Percentiles rank a stretch among this genome's conserved stretches.
phyloP scores from a whole-genome alignment of 2,113 vertebrate species.

The Chionodraco myersi region DNA sequence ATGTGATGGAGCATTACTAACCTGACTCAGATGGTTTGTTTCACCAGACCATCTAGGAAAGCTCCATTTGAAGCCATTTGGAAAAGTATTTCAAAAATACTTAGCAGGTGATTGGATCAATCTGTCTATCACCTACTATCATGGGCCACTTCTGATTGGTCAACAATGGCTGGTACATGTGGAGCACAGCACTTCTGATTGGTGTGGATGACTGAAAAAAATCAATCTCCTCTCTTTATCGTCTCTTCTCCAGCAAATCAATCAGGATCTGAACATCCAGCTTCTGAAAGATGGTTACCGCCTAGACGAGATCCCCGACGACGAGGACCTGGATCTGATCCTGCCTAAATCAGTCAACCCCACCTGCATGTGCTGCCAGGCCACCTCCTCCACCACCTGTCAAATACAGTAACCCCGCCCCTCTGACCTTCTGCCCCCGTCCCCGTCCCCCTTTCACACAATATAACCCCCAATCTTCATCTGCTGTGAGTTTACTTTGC shows the following conservation, averaged over 20 bases:
- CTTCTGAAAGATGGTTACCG: conserved; percentile 98
- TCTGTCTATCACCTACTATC: no score
- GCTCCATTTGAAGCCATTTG: no score
- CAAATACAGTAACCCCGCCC: conserved; percentile 93
- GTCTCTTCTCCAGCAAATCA: conserved; percentile 93
- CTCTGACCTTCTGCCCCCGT: conserved; percentile 42
- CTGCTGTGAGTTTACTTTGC: conserved; percentile 68
- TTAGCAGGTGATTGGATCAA: no score
- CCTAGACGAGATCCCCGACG: conserved; percentile 97
- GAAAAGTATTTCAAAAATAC: no score
- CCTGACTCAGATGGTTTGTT: no score
- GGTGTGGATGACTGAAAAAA: no score
- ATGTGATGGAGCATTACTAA: no score
- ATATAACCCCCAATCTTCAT: conserved; percentile 63
- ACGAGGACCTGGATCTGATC: conserved; percentile 97
- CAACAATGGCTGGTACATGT: no score
- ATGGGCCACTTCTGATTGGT: no score
- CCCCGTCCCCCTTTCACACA: conserved; percentile 36
- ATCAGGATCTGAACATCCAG: conserved; percentile 99
- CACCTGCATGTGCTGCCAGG: conserved; percentile 99
- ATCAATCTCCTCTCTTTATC: not conserved
- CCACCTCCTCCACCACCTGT: conserved; percentile 96
- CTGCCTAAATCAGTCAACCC: conserved; percentile 97
- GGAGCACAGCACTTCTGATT: no score
- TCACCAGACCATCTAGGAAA: no score